phyloP scores from a whole-genome alignment of 2,113 vertebrate genomes.

The Python bivittatus region DNA sequence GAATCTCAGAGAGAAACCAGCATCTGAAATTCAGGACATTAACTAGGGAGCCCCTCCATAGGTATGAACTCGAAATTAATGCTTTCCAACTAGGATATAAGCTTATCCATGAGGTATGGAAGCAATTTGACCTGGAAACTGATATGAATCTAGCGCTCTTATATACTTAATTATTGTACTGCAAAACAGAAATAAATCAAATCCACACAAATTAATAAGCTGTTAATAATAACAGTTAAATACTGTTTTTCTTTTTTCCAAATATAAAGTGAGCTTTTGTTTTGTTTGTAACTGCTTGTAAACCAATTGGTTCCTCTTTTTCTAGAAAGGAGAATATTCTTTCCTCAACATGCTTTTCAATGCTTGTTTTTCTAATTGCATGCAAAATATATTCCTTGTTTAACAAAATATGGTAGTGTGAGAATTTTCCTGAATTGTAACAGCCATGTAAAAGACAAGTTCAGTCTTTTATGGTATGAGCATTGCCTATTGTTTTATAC shows the following conservation, averaged over 20 bases:
- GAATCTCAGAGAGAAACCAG: too few relatives aligned
- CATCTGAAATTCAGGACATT: too few relatives aligned
- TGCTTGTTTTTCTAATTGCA: slow-evolving; percentile 40
- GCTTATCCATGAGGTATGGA: background rate
- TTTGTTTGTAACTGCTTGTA: background rate
- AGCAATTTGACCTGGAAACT: background rate
- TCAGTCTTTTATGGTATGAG: background rate
- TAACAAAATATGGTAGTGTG: background rate
- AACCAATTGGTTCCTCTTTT: background rate
- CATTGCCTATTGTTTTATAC: background rate
- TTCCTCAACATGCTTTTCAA: slow-evolving; percentile 31
- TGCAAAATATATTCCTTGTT: slow-evolving; percentile 18
- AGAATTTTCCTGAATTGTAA: slow-evolving; percentile 18
- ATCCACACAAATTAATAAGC: background rate
- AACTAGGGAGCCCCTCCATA: too few relatives aligned
- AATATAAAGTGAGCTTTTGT: background rate
- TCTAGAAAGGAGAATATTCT: slow-evolving; percentile 25
- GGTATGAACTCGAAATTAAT: too few relatives aligned
- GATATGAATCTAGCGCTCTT: background rate
- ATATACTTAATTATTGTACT: background rate
- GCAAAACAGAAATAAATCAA: background rate
- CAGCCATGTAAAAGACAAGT: background rate
- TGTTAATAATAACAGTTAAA: background rate
- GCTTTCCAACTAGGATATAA: too few relatives aligned
- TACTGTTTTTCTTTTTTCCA: background rate